Conservation (phyloP, 2,797 vertebrate genomes). For the Microctenopoma stevenorrisi region DNA sequence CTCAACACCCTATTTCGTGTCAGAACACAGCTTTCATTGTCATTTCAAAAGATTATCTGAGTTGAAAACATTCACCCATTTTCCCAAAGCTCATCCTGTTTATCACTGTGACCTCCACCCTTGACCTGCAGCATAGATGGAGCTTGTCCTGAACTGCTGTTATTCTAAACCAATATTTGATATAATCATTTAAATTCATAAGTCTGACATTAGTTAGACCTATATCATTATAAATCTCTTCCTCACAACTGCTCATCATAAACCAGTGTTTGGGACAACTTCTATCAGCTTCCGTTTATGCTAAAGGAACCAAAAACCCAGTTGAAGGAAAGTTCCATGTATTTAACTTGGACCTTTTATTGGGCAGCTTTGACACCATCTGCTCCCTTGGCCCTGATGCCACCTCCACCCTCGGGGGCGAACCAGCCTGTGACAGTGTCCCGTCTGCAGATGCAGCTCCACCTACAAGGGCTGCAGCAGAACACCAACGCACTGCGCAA, state of each 20-base stretch:
- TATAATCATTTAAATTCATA: too few relatives aligned
- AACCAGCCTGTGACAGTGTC: slow-evolving; percentile 89
- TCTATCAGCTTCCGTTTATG: slow-evolving; percentile 38
- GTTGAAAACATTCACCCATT: slow-evolving; percentile 27
- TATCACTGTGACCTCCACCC: slow-evolving; percentile 39
- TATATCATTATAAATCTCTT: too few relatives aligned
- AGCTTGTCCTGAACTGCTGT: slow-evolving; percentile 49
- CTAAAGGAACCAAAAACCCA: neutral
- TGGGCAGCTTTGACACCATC: slow-evolving; percentile 85
- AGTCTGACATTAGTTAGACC: too few relatives aligned
- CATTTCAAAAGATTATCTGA: slow-evolving; percentile 50
- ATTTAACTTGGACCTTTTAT: slow-evolving; percentile 25
- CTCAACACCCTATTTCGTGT: slow-evolving; percentile 45
- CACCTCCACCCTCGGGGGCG: slow-evolving; percentile 82
- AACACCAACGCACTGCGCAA: slow-evolving; percentile 92
- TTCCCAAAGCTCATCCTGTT: slow-evolving; percentile 36
- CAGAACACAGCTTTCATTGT: slow-evolving; percentile 36
- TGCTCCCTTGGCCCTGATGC: slow-evolving; percentile 89
- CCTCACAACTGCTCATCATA: neutral
- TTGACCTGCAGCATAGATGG: slow-evolving; percentile 50
- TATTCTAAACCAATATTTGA: too few relatives aligned
- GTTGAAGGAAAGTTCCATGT: neutral
- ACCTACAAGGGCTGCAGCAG: slow-evolving; percentile 93
- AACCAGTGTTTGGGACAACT: slow-evolving; percentile 47
- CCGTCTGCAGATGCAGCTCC: slow-evolving; percentile 94